phyloP scores from a whole-genome alignment of 2,888 invertebrate species.

The Pasiphila rectangulata region DNA sequence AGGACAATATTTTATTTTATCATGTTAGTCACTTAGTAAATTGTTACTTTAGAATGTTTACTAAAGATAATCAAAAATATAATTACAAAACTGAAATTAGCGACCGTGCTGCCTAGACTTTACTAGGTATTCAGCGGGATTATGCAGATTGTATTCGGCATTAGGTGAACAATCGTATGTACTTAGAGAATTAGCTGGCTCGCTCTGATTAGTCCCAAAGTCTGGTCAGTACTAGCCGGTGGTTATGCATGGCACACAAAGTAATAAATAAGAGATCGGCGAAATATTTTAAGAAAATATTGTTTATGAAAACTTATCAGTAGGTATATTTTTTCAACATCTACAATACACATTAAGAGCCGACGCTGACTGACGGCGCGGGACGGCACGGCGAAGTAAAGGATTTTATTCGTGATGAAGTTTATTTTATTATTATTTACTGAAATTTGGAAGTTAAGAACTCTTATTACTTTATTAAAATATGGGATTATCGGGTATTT shows the following conservation, averaged over 20 bases:
- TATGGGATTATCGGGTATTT: too few species aligned
- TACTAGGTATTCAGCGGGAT: conserved; percentile 31
- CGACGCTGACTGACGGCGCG: too few species aligned
- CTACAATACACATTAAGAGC: background rate
- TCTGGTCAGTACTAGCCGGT: conserved; percentile 4
- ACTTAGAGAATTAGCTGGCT: conserved; percentile 42
- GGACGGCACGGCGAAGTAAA: too few species aligned
- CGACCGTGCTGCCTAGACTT: conserved; percentile 16
- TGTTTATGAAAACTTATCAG: too few species aligned
- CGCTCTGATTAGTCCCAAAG: conserved; percentile 33
- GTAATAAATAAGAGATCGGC: too few species aligned
- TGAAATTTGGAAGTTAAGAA: too few species aligned
- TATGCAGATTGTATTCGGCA: conserved; percentile 50
- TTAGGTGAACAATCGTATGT: conserved; percentile 51
- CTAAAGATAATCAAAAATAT: conserved; percentile 19
- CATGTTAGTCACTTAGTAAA: too few species aligned
- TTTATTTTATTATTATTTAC: too few species aligned
- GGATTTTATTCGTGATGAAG: too few species aligned
- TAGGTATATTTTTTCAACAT: background rate
- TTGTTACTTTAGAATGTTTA: background rate
- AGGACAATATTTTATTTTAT: too few species aligned
- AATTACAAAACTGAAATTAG: conserved; percentile 26
- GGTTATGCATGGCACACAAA: background rate
- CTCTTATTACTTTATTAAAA: too few species aligned
- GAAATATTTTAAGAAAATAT: too few species aligned